Percentiles rank a stretch among this genome's conserved stretches.
Evolutionary conservation across 92 coral and sea anemone species (phyloP).

Genomic region (Epizoanthus ramosus): DNA sequence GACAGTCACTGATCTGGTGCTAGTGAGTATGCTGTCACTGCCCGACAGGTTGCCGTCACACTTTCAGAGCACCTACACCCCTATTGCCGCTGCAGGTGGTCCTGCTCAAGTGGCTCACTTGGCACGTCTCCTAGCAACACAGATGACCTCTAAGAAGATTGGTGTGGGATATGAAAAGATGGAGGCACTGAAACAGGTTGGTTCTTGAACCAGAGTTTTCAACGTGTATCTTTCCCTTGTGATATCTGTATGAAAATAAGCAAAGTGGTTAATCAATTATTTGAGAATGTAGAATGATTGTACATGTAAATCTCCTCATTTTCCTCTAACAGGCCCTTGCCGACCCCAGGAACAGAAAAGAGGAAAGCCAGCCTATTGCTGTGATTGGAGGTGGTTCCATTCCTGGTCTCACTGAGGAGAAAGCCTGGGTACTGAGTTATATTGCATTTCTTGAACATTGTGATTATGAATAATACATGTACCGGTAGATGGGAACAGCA

Average conservation of each 20-base stretch:
- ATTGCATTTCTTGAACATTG: too few relatives aligned
- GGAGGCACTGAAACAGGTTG: slow-evolving; percentile 91
- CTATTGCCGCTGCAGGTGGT: slow-evolving; percentile 99
- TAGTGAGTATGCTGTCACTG: slow-evolving; percentile 93
- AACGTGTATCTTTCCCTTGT: neutral
- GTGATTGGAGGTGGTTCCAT: slow-evolving; percentile 70
- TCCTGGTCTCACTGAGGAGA: slow-evolving; percentile 30
- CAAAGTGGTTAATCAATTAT: too few relatives aligned
- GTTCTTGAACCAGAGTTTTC: neutral
- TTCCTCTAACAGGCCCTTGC: slow-evolving; percentile 65
- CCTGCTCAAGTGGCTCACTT: slow-evolving; percentile 98
- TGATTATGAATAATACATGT: too few relatives aligned
- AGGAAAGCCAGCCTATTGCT: slow-evolving; percentile 71
- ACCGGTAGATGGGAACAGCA: too few relatives aligned
- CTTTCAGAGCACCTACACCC: slow-evolving; percentile 98
- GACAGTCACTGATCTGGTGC: slow-evolving; percentile 90
- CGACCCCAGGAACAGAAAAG: slow-evolving; percentile 77
- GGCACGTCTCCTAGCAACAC: slow-evolving; percentile 92
- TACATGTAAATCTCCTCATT: neutral
- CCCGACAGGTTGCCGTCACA: slow-evolving; percentile 91
- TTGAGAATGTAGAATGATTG: neutral
- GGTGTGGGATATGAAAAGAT: slow-evolving; percentile 94
- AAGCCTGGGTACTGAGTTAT: slow-evolving; percentile 14
- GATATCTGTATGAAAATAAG: neutral
- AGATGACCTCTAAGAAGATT: slow-evolving; percentile 90